Base-by-base conservation (phyloP, 30 jellyfish, hydroid and myxozoan species). In the Turritopsis dohrnii region DNA sequence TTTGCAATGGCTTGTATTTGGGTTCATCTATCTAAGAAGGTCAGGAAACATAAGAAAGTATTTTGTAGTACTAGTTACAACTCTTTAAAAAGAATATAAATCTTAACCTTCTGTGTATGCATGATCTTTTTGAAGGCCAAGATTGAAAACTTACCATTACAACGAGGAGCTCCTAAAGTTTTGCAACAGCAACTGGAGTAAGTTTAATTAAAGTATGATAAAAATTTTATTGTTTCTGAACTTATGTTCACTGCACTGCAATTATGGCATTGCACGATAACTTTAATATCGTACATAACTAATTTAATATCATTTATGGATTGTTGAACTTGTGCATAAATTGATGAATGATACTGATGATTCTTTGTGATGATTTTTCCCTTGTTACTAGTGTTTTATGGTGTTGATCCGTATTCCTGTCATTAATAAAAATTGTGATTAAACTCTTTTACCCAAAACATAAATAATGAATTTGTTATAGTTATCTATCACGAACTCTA, bases 1-100 rank as follows among this genome's bases (percentile, higher is more conserved):
- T 73, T 93, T 65, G 95, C 98, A 23, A 93, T 93, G 89, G 95
- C 98, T 29, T 93, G 98, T 83, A 93, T 93, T 21, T 93, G 98
- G 98, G 96, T 93, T 31, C 98, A 93, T 82, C 81, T 93, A 29
- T 85, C 96, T 0, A 93, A 88, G 79, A 93, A 93, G 94, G 98
- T 88, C 75, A 22, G 82, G 24, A 8, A 21, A 16, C 73, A 66
- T 71, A 26, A 26, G 13, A 28, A 26, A n/a, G n/a, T n/a, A n/a
- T n/a, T n/a, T n/a, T n/a, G n/a, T n/a, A n/a, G n/a, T n/a, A n/a
- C n/a, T n/a, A n/a, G n/a, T n/a, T n/a, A n/a, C n/a, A n/a, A n/a
- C n/a, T n/a, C n/a, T n/a, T n/a, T n/a, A n/a, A n/a, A n/a, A n/a
- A n/a, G n/a, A n/a, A n/a, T 41, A 26, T 26, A 79, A 25, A 0